Evolutionary conservation across 2,888 invertebrate species (phyloP).

Genomic region (Diaphora mendica): DNA sequence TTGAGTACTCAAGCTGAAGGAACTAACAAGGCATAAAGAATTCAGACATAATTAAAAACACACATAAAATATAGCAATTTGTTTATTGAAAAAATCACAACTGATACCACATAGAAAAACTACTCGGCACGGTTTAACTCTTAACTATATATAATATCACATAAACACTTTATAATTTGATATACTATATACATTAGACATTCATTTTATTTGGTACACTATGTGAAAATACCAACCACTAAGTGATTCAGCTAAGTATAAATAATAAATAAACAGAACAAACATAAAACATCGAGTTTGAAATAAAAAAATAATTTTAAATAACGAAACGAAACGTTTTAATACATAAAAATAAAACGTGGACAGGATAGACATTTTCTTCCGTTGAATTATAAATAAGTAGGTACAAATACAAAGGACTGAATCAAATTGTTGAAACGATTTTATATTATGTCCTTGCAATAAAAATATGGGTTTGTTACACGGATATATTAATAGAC

Average conservation of each 20-base stretch:
- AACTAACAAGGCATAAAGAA: not conserved
- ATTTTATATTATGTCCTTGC: constrained; percentile 11
- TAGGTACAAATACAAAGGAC: constrained; percentile 34
- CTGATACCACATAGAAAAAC: constrained; percentile 87
- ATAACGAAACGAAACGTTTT: constrained; percentile 40
- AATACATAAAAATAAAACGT: constrained; percentile 41
- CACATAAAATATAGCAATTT: constrained; percentile 74
- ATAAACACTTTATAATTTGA: constrained; percentile 85
- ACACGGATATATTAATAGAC: not conserved
- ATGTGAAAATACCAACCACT: constrained; percentile 68
- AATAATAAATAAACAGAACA: constrained; percentile 56
- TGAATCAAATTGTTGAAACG: constrained; percentile 26
- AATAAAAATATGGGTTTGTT: constrained; percentile 29
- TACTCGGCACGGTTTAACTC: constrained; percentile 87
- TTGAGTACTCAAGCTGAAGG: not conserved
- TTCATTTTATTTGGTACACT: constrained; percentile 74
- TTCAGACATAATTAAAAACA: constrained; percentile 28
- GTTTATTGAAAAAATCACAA: constrained; percentile 86
- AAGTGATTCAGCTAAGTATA: constrained; percentile 57
- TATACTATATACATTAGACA: constrained; percentile 80
- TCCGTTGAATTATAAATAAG: constrained; percentile 28
- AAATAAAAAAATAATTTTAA: constrained; percentile 46
- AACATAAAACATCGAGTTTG: constrained; percentile 48
- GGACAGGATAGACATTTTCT: constrained; percentile 40
- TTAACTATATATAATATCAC: constrained; percentile 86